Evolutionary conservation across 2,113 vertebrate genomes (phyloP).

Genomic region (Sapayoa aenigma): DNA sequence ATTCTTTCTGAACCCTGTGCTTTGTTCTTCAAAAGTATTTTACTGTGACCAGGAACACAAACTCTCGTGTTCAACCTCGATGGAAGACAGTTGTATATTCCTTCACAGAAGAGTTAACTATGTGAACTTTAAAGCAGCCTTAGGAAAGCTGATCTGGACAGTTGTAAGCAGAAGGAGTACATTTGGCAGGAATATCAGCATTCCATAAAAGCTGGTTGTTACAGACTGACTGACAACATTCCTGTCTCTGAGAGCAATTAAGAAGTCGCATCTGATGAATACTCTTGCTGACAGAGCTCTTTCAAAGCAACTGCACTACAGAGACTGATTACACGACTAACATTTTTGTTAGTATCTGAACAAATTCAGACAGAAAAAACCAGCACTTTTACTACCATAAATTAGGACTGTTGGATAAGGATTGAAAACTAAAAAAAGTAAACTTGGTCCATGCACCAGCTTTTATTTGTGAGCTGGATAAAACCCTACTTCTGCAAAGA

Average conservation of each 20-base stretch:
- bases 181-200: not conserved
- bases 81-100: not conserved
- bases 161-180: not conserved
- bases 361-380: not conserved
- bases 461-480: not conserved
- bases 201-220: conserved; percentile 25
- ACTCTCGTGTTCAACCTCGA: not conserved
- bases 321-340: not conserved
- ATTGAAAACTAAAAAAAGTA: not conserved
- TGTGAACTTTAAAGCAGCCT: not conserved
- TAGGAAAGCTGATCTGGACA: conserved; percentile 5
- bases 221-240: conserved; percentile 24
- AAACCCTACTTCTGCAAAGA: not conserved
- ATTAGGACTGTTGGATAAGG: not conserved
- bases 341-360: not conserved
- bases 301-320: not conserved
- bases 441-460: not conserved
- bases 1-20: not conserved
- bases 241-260: not conserved
- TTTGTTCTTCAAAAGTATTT: not conserved
- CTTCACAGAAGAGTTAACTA: not conserved
- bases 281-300: conserved; percentile 11
- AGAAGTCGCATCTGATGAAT: not conserved
- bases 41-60: not conserved
- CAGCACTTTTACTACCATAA: not conserved